Conservation (phyloP, 2,113 vertebrate species). For the Maccullochella peelii region DNA sequence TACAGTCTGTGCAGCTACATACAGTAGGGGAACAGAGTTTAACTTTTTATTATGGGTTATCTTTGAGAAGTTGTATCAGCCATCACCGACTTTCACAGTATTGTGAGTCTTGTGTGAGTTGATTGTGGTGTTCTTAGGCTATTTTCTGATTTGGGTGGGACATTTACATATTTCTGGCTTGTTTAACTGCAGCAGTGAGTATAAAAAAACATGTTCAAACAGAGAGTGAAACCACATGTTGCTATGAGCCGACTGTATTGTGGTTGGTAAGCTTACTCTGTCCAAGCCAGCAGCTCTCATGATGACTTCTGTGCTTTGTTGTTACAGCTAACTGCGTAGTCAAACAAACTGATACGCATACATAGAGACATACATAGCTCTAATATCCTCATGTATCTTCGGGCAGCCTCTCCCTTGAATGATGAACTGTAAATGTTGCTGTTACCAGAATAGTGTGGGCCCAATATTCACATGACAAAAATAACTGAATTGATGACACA, state of each 20-base stretch:
- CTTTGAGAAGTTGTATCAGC: background rate
- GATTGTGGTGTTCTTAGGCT: background rate
- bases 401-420: background rate
- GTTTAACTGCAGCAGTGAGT: background rate
- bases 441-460: background rate
- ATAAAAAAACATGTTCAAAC: background rate
- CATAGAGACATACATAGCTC: background rate
- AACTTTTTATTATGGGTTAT: background rate
- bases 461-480: background rate
- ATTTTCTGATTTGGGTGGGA: background rate
- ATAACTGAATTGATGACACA: background rate
- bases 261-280: constrained; percentile 2
- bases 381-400: background rate
- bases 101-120: background rate
- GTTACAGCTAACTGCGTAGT: background rate
- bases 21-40: background rate
- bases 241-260: constrained; percentile 6
- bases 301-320: background rate
- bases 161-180: background rate
- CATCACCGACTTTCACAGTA: background rate
- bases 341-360: background rate
- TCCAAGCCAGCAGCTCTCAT: background rate
- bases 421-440: background rate
- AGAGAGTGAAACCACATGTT: background rate
- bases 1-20: background rate